phyloP scores from a whole-genome alignment of 1,140 invertebrate species.

The Stegodyphus mimosarum region DNA sequence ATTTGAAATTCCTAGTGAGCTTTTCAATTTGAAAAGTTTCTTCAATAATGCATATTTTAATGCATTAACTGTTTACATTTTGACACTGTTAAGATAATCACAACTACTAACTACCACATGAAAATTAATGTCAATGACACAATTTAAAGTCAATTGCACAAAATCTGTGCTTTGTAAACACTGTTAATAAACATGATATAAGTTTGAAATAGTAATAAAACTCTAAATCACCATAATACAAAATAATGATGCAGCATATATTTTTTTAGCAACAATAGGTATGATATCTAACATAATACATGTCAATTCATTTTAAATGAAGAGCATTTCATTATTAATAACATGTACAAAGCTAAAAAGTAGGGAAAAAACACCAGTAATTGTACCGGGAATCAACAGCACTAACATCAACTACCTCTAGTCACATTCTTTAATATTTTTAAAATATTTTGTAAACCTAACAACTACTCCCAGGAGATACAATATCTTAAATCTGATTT shows the following conservation, averaged over 20 bases:
- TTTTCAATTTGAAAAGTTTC: constrained; percentile 48
- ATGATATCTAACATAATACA: constrained; percentile 48
- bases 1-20: constrained; percentile 53
- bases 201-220: constrained; percentile 51
- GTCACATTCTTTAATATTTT: constrained; percentile 29
- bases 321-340: constrained; percentile 37
- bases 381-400: constrained; percentile 53
- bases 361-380: constrained; percentile 5
- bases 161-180: constrained; percentile 37
- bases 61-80: constrained; percentile 36
- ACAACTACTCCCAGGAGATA: constrained; percentile 43
- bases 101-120: constrained; percentile 57
- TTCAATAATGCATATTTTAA: constrained; percentile 17
- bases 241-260: constrained; percentile 56
- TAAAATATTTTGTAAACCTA: constrained; percentile 23
- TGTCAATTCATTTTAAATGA: constrained; percentile 47
- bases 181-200: constrained; percentile 44
- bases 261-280: constrained; percentile 42
- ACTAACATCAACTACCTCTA: constrained; percentile 59
- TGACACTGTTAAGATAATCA: constrained; percentile 52
- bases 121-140: constrained; percentile 14
- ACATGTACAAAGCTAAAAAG: constrained; percentile 55
- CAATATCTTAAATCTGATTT: constrained; percentile 12
- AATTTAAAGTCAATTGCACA: constrained; percentile 21
- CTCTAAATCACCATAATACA: constrained; percentile 54